A percentile compares a stretch with the other conserved stretches of the same genome.
These are phyloP conservation scores for Embiotoca jacksoni DNA, from an alignment of 2,113 vertebrate genomes.

Conservation along the genomic window DNA sequence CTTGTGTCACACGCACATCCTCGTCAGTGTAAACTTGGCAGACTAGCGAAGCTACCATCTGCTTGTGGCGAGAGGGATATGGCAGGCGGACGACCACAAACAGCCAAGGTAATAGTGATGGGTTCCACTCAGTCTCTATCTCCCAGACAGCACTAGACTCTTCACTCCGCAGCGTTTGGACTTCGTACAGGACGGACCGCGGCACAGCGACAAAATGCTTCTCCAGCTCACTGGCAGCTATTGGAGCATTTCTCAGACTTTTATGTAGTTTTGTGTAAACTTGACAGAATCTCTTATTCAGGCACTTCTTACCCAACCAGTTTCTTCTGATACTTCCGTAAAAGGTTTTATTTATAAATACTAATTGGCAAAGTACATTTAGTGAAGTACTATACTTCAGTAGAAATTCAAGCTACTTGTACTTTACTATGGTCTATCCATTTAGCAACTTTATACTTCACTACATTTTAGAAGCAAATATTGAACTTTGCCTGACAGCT, in stretches of 20 bases:
- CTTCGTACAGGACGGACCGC: slow-evolving; percentile 53
- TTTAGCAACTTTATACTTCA: no score
- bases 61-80: slow-evolving; percentile 75
- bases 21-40: slow-evolving; percentile 78
- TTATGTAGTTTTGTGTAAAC: slow-evolving; percentile 59
- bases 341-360: slow-evolving; percentile 58
- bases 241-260: slow-evolving; percentile 61
- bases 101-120: slow-evolving; percentile 82
- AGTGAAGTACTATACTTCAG: no score
- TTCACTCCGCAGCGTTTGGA: slow-evolving; percentile 66
- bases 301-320: slow-evolving; percentile 43
- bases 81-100: slow-evolving; percentile 69
- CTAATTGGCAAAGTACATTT: slow-evolving; percentile 45
- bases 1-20: slow-evolving; percentile 54
- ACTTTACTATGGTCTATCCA: no score
- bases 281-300: slow-evolving; percentile 67
- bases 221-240: slow-evolving; percentile 67
- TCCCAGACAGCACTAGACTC: slow-evolving; percentile 71
- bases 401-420: no score
- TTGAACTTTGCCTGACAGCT: no score
- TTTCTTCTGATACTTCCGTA: slow-evolving; percentile 52
- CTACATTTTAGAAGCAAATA: no score
- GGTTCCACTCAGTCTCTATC: slow-evolving; percentile 80
- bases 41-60: slow-evolving; percentile 73
- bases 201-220: slow-evolving; percentile 66